Evolutionary conservation across 2,113 vertebrate genomes (phyloP).

Genomic region (Pituophis catenifer): DNA sequence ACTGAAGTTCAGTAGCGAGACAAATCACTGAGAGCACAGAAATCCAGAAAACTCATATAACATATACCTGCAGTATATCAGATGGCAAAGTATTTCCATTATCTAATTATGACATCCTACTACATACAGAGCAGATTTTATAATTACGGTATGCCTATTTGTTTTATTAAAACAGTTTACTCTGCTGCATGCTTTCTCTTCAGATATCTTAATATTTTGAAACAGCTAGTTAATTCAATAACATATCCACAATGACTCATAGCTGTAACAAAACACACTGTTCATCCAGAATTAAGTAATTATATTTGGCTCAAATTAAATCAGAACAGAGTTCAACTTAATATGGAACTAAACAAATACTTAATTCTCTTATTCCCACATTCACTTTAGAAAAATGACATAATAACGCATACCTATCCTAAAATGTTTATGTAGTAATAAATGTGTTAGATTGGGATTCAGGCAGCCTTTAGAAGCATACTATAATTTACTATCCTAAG

Average conservation of each 20-base stretch:
- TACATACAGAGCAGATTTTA: constrained; percentile 42
- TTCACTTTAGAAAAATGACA: neutral
- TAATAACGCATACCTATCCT: neutral
- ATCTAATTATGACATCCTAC: constrained; percentile 41
- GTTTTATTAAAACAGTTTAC: constrained; percentile 59
- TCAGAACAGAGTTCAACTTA: neutral
- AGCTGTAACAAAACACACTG: neutral
- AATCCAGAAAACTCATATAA: constrained; percentile 90
- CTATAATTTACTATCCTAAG: neutral
- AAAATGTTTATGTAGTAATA: neutral
- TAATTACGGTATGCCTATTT: constrained; percentile 36
- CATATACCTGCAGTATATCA: constrained; percentile 88
- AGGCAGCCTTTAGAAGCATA: neutral
- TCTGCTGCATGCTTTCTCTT: constrained; percentile 82
- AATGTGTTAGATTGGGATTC: neutral
- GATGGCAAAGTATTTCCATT: constrained; percentile 80
- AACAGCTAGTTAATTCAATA: neutral
- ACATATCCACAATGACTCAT: constrained; percentile 8
- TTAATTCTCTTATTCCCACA: neutral
- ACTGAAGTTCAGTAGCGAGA: constrained; percentile 57
- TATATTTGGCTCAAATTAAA: neutral
- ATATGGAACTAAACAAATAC: neutral
- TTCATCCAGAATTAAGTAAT: neutral
- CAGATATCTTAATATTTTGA: constrained; percentile 43
- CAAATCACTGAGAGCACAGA: constrained; percentile 77